Conservation (phyloP, 2,888 invertebrate species). For the Gastracanthus pulcherrimus region DNA sequence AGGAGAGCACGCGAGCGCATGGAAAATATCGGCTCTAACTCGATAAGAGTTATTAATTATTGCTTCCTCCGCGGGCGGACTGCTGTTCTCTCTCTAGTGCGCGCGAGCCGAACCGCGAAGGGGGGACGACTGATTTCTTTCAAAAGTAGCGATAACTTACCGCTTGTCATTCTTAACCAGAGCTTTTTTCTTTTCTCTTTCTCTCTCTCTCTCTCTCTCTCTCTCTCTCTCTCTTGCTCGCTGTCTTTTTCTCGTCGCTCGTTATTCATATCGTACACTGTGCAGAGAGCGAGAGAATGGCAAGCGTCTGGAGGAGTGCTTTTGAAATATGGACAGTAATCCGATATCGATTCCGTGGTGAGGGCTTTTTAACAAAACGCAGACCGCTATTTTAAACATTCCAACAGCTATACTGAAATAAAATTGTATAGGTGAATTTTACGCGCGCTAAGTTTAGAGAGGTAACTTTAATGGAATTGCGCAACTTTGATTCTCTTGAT, state of each 20-base stretch:
- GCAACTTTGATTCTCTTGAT: not conserved
- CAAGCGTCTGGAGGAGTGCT: slow-evolving; percentile 42
- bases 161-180: slow-evolving; percentile 47
- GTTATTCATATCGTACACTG: slow-evolving; percentile 47
- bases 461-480: not conserved
- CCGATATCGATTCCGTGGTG: slow-evolving; percentile 41
- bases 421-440: not conserved
- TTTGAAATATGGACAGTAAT: slow-evolving; percentile 48
- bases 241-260: slow-evolving; percentile 11
- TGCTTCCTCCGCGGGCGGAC: slow-evolving; percentile 35
- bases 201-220: not conserved
- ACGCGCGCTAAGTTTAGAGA: not conserved
- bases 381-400: slow-evolving; percentile 13
- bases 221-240: not conserved
- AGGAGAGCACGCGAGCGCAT: slow-evolving; percentile 21
- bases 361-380: slow-evolving; percentile 7
- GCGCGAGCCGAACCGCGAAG: not conserved
- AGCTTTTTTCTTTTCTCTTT: not conserved
- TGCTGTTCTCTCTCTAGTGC: slow-evolving; percentile 22
- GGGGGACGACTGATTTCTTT: slow-evolving; percentile 53
- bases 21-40: slow-evolving; percentile 49
- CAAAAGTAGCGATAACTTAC: slow-evolving; percentile 54
- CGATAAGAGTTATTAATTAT: slow-evolving; percentile 58
- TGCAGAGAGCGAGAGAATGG: slow-evolving; percentile 17
- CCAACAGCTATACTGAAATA: not conserved